Base-by-base conservation (phyloP, 2,888 invertebrate species). In the Phlogophora meticulosa region DNA sequence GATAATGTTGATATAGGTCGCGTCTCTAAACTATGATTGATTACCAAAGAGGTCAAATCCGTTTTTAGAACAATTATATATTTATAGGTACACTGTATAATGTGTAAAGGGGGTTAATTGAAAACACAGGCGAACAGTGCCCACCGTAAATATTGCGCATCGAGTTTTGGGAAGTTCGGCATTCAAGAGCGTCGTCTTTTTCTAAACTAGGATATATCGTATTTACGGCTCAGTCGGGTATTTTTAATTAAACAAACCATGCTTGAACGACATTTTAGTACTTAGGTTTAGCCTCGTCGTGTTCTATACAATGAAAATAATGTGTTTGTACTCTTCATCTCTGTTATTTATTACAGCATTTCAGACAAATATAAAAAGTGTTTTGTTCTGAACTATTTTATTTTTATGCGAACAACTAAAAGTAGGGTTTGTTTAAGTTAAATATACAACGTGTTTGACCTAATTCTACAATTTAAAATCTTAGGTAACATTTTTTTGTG, bases 1-100 rank as follows among this genome's bases (percentile, higher is more conserved):
- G 81, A 82, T 86, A 81, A 83, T 81, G 79, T 84, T 83, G 82
- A 84, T 82, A 82, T 79, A 85, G 83, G 87, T 79, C 81, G 76
- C 72, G 74, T 72, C 74, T 70, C 60, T 78, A 72, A 84, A 85
- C 81, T 81, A 79, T 86, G 85, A 86, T 85, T 85, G 81, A 86
- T 86, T 81, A 79, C 79, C 57, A 53, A 72, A 61, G 32, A 79
- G 67, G 63, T 80, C 75, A 74, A 69, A 79, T 66, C 71, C 46
- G 64, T 56, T 76, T 62, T 60, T 62, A 70, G 61, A 70, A 76
- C 71, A 63, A 76, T 56, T 69, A 55, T 40, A 51, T 58, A 74
- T 51, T 66, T 74, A 67, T 49, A 76, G 38, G 32, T 57, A 70
- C 57, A 22, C 17, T 10, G 43, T 40, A 75, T 63, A n/a, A 51